Base-by-base conservation (phyloP, 2,113 vertebrate species). In the Microcebus lehilahytsara region DNA sequence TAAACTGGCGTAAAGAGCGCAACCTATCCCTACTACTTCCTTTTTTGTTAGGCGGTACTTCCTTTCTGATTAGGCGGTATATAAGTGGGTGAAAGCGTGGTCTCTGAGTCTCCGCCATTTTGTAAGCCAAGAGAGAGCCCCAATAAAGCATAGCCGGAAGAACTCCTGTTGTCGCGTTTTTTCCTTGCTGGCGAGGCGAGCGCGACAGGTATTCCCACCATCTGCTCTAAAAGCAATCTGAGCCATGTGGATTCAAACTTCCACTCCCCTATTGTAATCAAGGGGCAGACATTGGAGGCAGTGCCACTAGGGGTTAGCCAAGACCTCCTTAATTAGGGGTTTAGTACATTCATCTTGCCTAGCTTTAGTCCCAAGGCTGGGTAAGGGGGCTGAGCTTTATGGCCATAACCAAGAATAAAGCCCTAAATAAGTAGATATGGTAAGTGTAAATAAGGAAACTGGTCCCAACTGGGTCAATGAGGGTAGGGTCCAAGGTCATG, bases 161-260 rank as follows among this genome's bases (percentile, higher is more conserved):
- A n/a, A n/a, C n/a, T n/a, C n/a, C n/a, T n/a, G n/a, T n/a, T n/a
- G n/a, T n/a, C n/a, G n/a, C n/a, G n/a, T n/a, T n/a, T n/a, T n/a
- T n/a, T n/a, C n/a, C n/a, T n/a, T n/a, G n/a, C n/a, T n/a, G n/a
- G n/a, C n/a, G n/a, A n/a, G n/a, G n/a, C n/a, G n/a, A n/a, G n/a
- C n/a, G n/a, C n/a, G n/a, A n/a, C n/a, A n/a, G n/a, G n/a, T n/a
- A 71, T 13, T 79, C n/a, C 75, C 34, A 87, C 40, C 53, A 88
- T 53, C 30, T 34, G 60, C 20, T 93, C 66, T 95, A 77, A 95
- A 88, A 89, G 78, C 53, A 91, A n/a, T 46, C 75, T 62, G 49
- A 58, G 62, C 42, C 64, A 69, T 3, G 27, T 64, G 6, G 17
- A 85, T 85, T 84, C 75, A 62, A 74, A 90, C 87, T 67, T 95